Base-by-base conservation (phyloP, 1,140 invertebrate species). In the Agraylea sexmaculata region DNA sequence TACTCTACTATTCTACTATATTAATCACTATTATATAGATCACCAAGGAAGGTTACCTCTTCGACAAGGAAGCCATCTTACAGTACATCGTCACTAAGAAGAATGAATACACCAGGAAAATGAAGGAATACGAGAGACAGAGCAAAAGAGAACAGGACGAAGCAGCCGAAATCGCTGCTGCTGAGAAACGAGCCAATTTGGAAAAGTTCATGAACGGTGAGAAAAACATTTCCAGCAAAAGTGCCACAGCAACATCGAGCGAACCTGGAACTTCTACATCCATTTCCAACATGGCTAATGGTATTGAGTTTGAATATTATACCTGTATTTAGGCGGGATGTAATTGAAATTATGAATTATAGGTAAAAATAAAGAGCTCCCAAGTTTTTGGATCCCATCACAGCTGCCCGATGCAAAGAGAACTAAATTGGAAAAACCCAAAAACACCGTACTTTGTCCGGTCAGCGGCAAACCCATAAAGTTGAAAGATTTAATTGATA, bases 321-420 rank as follows among this genome's bases (percentile, higher is more conserved):
- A n/a, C n/a, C n/a, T n/a, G n/a, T n/a, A n/a, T n/a, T n/a, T n/a
- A n/a, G n/a, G n/a, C n/a, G n/a, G n/a, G n/a, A n/a, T n/a, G n/a
- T n/a, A n/a, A n/a, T n/a, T n/a, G n/a, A n/a, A n/a, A n/a, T n/a
- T n/a, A n/a, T n/a, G n/a, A 7, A 25, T 8, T 25, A 25, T 8
- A 12, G 7, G n/a, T 25, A 12, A 7, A 12, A 7, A 12, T 25
- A 89, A 85, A 54, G 58, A 79, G 44, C 66, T 98, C 23, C 92
- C 92, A 0, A 95, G 90, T 68, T 99, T 98, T 64, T 99, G 95
- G 95, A 77, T 98, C 41, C 94, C 95, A 7, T 84, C 85, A 2
- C 77, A 93, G 53, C 86, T 92, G n/a, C 91, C 92, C 1, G 76
- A 84, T 55, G 80, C 84, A 2, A 83, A 83, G 51, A 64, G 74